Conservation (phyloP, 2,113 vertebrate species). For the Oncorhynchus gorbuscha region DNA sequence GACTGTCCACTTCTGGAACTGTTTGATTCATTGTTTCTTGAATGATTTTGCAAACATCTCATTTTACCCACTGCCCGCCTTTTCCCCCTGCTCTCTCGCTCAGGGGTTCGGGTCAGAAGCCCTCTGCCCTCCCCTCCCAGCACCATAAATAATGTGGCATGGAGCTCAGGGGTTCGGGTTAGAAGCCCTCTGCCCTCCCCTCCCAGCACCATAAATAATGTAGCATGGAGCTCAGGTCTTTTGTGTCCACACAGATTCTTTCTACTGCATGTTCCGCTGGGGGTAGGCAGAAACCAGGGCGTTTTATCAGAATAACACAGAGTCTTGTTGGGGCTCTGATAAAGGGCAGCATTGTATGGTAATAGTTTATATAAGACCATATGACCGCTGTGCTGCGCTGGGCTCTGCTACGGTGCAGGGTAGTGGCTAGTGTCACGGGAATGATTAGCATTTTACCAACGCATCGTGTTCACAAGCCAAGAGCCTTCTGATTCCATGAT, state of each 20-base stretch:
- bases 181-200: slow-evolving; percentile 34
- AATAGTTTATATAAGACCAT: slow-evolving; percentile 94
- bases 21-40: neutral
- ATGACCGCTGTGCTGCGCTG: slow-evolving; percentile 72
- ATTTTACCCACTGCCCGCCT: neutral
- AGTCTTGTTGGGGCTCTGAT: slow-evolving; percentile 86
- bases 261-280: slow-evolving; percentile 67
- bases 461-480: slow-evolving; percentile 67
- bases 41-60: neutral
- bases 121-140: slow-evolving; percentile 50
- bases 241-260: slow-evolving; percentile 85
- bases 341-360: slow-evolving; percentile 91
- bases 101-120: neutral
- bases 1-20: neutral
- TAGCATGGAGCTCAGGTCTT: slow-evolving; percentile 59
- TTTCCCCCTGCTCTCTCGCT: slow-evolving; percentile 21
- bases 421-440: slow-evolving; percentile 78
- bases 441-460: slow-evolving; percentile 81
- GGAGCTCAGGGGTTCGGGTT: slow-evolving; percentile 17
- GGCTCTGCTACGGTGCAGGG: slow-evolving; percentile 80
- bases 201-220: slow-evolving; percentile 77
- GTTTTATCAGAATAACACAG: slow-evolving; percentile 96
- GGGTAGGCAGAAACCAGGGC: slow-evolving; percentile 94
- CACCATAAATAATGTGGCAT: slow-evolving; percentile 77
- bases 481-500: slow-evolving; percentile 44